Conservation (phyloP, 1,140 invertebrate genomes). For the Berghia stephanieae region DNA sequence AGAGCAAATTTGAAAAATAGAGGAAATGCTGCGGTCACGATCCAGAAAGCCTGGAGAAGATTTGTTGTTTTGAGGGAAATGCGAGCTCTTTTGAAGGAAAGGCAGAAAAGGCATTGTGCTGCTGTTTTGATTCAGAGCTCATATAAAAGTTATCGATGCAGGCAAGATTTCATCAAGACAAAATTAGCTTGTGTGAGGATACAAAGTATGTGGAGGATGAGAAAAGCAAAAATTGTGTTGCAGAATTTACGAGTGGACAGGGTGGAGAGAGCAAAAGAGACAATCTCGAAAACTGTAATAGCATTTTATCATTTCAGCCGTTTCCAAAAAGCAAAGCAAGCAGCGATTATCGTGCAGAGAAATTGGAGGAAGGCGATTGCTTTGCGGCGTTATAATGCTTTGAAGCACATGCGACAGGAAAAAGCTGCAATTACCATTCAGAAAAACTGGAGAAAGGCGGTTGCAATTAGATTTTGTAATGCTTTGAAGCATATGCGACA, state of each 20-base stretch:
- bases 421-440: slow-evolving; percentile 42
- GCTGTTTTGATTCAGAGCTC: slow-evolving; percentile 40
- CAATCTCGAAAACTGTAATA: slow-evolving; percentile 26
- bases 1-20: background rate
- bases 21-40: slow-evolving; percentile 26
- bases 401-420: slow-evolving; percentile 33
- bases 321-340: slow-evolving; percentile 31
- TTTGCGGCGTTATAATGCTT: slow-evolving; percentile 36
- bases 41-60: slow-evolving; percentile 35
- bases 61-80: background rate
- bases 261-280: background rate
- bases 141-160: slow-evolving; percentile 15
- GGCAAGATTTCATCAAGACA: slow-evolving; percentile 4
- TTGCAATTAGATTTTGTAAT: slow-evolving; percentile 17
- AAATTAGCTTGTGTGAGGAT: slow-evolving; percentile 31
- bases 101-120: slow-evolving; percentile 34
- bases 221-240: background rate
- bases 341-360: slow-evolving; percentile 43
- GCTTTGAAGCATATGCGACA: slow-evolving; percentile 15
- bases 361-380: slow-evolving; percentile 24
- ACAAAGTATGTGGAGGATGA: slow-evolving; percentile 32
- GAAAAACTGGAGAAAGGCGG: slow-evolving; percentile 36
- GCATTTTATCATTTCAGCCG: slow-evolving; percentile 16
- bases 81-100: background rate
- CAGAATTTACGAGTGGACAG: background rate